Conservation (phyloP, 2,113 vertebrate genomes). For the Clinocottus analis region DNA sequence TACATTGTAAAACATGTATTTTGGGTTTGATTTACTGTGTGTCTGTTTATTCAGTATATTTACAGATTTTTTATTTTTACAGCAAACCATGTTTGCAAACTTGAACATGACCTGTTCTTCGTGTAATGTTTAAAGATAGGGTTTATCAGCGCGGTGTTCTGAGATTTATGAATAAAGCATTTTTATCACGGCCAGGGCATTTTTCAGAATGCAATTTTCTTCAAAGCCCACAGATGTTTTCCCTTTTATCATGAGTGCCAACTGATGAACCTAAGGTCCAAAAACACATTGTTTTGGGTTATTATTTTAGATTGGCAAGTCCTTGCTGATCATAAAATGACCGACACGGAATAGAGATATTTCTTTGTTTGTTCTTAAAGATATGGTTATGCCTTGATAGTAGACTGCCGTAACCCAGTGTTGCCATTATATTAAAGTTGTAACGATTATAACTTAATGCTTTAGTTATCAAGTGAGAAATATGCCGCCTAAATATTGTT, state of each 20-base stretch:
- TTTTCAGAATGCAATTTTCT: conserved; percentile 40
- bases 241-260: conserved; percentile 29
- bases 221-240: conserved; percentile 40
- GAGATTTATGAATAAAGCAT: conserved; percentile 22
- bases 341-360: neutral
- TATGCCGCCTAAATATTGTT: neutral
- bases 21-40: neutral
- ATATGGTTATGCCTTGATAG: neutral
- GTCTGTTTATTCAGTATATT: neutral
- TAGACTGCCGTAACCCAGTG: neutral
- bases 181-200: conserved; percentile 26
- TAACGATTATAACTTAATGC: neutral
- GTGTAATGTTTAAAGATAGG: conserved; percentile 27
- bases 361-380: neutral
- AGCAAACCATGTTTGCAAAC: conserved; percentile 4
- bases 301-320: conserved; percentile 9
- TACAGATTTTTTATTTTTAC: neutral
- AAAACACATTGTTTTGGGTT: conserved; percentile 25
- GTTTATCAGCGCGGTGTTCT: conserved; percentile 40
- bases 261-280: conserved; percentile 37
- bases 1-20: neutral
- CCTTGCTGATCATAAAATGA: conserved; percentile 16
- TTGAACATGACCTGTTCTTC: conserved; percentile 15
- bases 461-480: conserved; percentile 6
- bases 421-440: neutral